Conservation (phyloP, 1,140 invertebrate species). For the Andrena cerasifolii region DNA sequence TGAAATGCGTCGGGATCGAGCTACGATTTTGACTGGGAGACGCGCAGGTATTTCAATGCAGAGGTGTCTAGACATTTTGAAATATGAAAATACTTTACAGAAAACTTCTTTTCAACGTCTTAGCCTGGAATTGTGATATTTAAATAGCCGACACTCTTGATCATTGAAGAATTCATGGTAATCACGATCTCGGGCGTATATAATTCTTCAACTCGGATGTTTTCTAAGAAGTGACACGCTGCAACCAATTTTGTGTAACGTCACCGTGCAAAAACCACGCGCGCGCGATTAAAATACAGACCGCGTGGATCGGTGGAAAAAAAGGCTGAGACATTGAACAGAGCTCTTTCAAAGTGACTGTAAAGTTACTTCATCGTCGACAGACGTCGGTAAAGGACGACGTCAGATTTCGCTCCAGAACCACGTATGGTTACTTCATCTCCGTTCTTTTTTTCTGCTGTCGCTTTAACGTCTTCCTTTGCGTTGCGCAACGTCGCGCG, state of each 20-base stretch:
- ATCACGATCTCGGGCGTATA: no score
- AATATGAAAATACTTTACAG: background rate
- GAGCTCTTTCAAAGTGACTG: conserved; percentile 10
- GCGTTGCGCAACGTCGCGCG: background rate
- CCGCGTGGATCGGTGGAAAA: background rate
- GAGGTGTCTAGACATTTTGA: background rate
- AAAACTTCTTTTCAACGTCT: no score
- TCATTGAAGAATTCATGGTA: no score
- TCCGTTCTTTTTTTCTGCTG: conserved; percentile 10
- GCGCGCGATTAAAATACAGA: background rate
- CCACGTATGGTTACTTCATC: conserved; percentile 7
- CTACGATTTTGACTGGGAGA: background rate
- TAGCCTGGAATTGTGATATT: no score
- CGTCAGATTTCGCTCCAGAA: conserved; percentile 27
- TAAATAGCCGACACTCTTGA: no score
- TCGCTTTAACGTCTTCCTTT: conserved; percentile 4
- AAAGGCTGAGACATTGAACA: conserved; percentile 9
- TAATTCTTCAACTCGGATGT: no score
- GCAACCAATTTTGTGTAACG: background rate
- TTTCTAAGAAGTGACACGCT: background rate
- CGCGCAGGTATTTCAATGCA: background rate
- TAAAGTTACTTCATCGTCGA: conserved; percentile 20
- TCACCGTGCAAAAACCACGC: background rate
- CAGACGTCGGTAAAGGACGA: background rate
- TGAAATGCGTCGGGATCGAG: background rate